Conservation (phyloP, 2,113 vertebrate genomes). For the Orcinus orca region DNA sequence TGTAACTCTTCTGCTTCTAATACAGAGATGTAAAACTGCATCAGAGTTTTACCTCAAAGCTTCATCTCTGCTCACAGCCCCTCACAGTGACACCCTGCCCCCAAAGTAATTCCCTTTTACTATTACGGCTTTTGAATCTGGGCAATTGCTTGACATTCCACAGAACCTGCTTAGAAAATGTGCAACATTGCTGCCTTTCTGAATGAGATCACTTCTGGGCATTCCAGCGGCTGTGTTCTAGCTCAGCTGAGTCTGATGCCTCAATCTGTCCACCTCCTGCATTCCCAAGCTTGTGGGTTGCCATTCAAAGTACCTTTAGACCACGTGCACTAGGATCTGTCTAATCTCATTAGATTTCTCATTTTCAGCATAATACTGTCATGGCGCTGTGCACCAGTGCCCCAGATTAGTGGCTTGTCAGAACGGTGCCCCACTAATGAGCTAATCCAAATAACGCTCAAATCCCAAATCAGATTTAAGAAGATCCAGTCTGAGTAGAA, state of each 20-base stretch:
- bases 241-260: not conserved
- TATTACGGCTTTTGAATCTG: not conserved
- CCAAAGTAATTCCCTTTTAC: not conserved
- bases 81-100: not conserved
- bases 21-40: not conserved
- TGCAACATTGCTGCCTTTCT: not conserved
- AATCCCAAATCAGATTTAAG: conserved; percentile 87
- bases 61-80: not conserved
- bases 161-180: not conserved
- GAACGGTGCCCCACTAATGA: conserved; percentile 83
- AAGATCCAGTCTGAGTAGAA: conserved; percentile 76
- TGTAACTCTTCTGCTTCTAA: not conserved
- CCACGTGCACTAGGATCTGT: conserved; percentile 61
- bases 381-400: conserved; percentile 81
- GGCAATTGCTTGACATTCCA: not conserved
- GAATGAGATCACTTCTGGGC: not conserved
- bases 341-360: conserved; percentile 86
- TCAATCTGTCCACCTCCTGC: not conserved
- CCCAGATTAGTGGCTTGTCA: conserved; percentile 84
- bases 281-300: conserved; percentile 8
- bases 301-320: conserved; percentile 61
- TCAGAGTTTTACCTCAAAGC: not conserved
- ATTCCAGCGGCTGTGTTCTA: not conserved
- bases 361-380: conserved; percentile 83
- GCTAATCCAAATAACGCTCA: conserved; percentile 86